Base-by-base conservation (phyloP, 2,113 vertebrate genomes). In the Mesembrinibis cayennensis region DNA sequence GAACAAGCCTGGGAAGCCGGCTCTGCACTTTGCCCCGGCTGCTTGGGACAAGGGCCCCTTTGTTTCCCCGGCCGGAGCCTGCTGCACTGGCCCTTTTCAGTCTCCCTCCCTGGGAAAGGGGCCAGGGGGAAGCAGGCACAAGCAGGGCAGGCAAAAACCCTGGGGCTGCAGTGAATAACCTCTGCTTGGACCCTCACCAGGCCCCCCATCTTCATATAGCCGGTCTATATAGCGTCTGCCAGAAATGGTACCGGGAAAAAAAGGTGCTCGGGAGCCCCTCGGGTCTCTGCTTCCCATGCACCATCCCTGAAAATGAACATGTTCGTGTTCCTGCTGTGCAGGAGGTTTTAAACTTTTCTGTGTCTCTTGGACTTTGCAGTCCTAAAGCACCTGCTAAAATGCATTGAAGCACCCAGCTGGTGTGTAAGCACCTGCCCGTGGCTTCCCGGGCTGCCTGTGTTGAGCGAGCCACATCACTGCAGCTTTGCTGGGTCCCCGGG, bases 21-120 rank as follows among this genome's bases (percentile, higher is more conserved):
- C 62, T 82, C 90, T 59, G 93, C 66, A 52, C 88, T 95, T 96
- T 90, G 93, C 94, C 96, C 94, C 1, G 81, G 73, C 61, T 59
- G 90, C 70, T 59, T 66, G 76, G 74, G 92, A 96, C 96, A 82
- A 97, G 97, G 77, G 67, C 17, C 74, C 67, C 97, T 97, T 98
- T 98, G 98, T 98, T 70, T 76, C 32, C 38, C 59, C 2, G 83
- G 50, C 93, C 10, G 20, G 96, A 92, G 95, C 84, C 36, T 70
- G 49, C 58, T 91, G 93, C 61, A 82, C 78, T 59, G 84, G 77
- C 92, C 96, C 97, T 97, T 95, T 89, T 97, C 95, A 73, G 87
- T 78, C 95, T 97, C 93, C 58, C 65, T 96, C 56, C 67, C 84
- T 89, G 96, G 97, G 87, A 94, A 80, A 69, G 77, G 90, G 95